Conservation (phyloP, 2,113 vertebrate species). For the Nerophis ophidion region DNA sequence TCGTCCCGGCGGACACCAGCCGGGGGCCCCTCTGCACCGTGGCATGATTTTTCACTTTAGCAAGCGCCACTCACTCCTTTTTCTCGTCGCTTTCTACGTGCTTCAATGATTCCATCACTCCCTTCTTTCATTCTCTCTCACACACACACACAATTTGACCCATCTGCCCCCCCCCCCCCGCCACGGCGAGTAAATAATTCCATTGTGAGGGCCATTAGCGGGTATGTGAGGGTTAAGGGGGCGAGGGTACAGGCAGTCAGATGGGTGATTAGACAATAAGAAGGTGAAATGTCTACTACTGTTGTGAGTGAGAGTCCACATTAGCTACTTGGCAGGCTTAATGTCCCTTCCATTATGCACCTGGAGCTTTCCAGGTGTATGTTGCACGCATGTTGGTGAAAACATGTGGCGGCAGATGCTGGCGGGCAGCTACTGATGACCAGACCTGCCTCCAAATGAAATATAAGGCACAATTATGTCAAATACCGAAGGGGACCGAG, state of each 20-base stretch:
- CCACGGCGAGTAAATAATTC: conserved; percentile 65
- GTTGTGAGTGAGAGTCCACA: conserved; percentile 48
- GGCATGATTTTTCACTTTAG: conserved; percentile 89
- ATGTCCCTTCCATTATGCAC: conserved; percentile 37
- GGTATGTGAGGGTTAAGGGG: conserved; percentile 60
- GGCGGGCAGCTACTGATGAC: conserved; percentile 51
- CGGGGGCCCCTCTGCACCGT: conserved; percentile 73
- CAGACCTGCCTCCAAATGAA: conserved; percentile 23
- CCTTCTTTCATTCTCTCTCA: conserved; percentile 51
- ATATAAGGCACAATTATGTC: conserved; percentile 51
- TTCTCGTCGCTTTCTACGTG: conserved; percentile 49
- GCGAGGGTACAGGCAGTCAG: conserved; percentile 42
- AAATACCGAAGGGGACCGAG: conserved; percentile 37
- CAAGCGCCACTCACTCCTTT: conserved; percentile 43
- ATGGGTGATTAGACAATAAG: conserved; percentile 66
- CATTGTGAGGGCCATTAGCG: conserved; percentile 57
- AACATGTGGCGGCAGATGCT: conserved; percentile 37
- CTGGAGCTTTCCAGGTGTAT: conserved; percentile 2
- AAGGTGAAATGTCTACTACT: conserved; percentile 58
- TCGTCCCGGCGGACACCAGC: conserved; percentile 76
- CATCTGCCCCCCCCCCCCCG: conserved; percentile 50
- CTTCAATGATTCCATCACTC: conserved; percentile 74
- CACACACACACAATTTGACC: conserved; percentile 53
- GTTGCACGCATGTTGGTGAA: conserved; percentile 19
- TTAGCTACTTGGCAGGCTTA: conserved; percentile 48